These are phyloP conservation scores for Calidris pygmaea DNA, from an alignment of 2,113 vertebrate genomes.

Conservation along the genomic window DNA sequence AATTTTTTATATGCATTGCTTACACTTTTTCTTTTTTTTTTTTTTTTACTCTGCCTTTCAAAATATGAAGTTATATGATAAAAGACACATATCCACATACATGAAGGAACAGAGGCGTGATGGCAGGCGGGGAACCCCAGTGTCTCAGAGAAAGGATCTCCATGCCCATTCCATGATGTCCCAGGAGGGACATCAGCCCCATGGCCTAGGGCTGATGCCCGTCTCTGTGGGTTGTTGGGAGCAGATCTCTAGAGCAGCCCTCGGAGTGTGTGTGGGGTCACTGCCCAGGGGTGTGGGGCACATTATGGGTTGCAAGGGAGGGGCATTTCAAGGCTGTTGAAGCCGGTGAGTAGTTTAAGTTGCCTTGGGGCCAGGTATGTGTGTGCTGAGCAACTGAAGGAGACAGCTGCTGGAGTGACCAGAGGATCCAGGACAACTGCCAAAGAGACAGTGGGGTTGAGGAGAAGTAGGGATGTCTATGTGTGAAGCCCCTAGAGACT, in stretches of 20 bases:
- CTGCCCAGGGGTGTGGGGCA: not conserved
- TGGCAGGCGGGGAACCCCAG: fast-evolving
- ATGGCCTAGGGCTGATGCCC: not conserved
- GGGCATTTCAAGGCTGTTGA: not conserved
- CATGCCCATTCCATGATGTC: not conserved
- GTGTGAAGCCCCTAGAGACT: fast-evolving
- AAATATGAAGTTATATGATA: not conserved
- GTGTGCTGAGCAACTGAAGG: not conserved
- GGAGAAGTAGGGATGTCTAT: not conserved
- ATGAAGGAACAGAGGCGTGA: not conserved
- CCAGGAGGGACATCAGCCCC: not conserved
- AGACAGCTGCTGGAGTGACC: not conserved
- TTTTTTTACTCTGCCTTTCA: not conserved
- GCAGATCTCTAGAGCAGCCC: not conserved
- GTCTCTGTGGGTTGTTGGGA: no score
- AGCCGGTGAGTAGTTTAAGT: not conserved
- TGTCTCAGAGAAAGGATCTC: not conserved
- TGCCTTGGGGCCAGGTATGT: not conserved
- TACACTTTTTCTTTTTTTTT: not conserved
- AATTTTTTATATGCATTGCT: not conserved
- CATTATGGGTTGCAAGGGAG: not conserved
- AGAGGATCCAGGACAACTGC: not conserved
- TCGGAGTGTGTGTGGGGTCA: not conserved
- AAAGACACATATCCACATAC: fast-evolving
- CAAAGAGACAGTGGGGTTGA: not conserved